These are phyloP conservation scores for Peribatodes rhomboidaria DNA, from an alignment of 2,888 invertebrate species.

Conservation along the genomic window DNA sequence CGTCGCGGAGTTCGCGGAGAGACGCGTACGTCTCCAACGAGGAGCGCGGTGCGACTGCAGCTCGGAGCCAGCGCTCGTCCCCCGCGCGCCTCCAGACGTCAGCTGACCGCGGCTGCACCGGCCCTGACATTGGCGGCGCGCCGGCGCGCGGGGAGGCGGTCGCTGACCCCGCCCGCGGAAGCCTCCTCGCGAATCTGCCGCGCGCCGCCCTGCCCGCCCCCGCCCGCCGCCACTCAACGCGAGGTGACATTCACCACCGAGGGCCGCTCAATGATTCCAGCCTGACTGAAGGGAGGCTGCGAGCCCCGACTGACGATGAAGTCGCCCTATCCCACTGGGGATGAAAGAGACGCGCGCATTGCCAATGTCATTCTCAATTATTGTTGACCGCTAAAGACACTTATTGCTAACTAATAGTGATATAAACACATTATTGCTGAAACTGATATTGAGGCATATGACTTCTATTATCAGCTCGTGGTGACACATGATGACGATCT, in stretches of 20 bases:
- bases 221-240: constrained; percentile 53
- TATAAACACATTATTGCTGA: neutral
- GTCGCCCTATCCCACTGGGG: constrained; percentile 12
- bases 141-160: constrained; percentile 77
- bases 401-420: neutral
- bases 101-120: constrained; percentile 86
- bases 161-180: constrained; percentile 84
- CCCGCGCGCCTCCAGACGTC: constrained; percentile 86
- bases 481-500: neutral
- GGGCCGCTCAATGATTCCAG: constrained; percentile 67
- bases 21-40: constrained; percentile 70
- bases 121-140: constrained; percentile 86
- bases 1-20: constrained; percentile 48
- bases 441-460: neutral
- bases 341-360: constrained; percentile 42
- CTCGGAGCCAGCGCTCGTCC: constrained; percentile 71
- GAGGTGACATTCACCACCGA: constrained; percentile 70
- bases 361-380: constrained; percentile 43
- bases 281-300: constrained; percentile 19
- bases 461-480: neutral
- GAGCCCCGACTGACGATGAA: constrained; percentile 37
- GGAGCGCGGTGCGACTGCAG: constrained; percentile 80
- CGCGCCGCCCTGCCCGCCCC: constrained; percentile 51
- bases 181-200: constrained; percentile 79
- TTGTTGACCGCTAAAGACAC: constrained; percentile 14